A percentile compares a stretch with the other conserved stretches of the same genome.
Evolutionary conservation across 1,140 invertebrate genomes (phyloP).

Genomic region (Heliconius eleuchia): DNA sequence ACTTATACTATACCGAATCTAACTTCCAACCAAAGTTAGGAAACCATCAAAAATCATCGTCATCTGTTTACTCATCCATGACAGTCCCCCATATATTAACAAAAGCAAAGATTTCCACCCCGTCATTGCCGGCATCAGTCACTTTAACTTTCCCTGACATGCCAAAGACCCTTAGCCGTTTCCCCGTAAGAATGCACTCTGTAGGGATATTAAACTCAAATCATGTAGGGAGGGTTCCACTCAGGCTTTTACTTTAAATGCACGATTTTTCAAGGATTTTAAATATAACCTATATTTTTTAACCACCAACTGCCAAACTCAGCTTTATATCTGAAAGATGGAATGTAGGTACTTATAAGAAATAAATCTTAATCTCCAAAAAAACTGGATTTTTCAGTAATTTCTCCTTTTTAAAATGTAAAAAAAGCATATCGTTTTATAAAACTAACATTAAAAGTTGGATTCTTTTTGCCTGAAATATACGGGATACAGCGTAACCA

Average conservation of each 20-base stretch:
- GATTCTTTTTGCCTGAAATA: too few relatives aligned
- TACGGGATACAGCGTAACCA: too few relatives aligned
- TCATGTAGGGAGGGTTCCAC: constrained; percentile 55
- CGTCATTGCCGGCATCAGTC: constrained; percentile 50
- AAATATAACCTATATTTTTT: background rate
- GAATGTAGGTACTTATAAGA: background rate
- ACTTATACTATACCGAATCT: background rate
- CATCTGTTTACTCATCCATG: constrained; percentile 14
- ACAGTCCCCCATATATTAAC: constrained; percentile 35
- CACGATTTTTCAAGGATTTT: background rate
- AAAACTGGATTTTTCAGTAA: too few relatives aligned
- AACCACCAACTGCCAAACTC: background rate
- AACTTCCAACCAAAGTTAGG: background rate
- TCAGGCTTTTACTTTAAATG: background rate
- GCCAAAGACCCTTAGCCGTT: constrained; percentile 49
- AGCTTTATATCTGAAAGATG: background rate
- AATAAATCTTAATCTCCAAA: too few relatives aligned
- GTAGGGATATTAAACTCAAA: constrained; percentile 77
- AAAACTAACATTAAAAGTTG: too few relatives aligned
- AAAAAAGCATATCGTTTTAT: too few relatives aligned
- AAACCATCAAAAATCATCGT: constrained; percentile 25
- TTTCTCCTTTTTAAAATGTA: too few relatives aligned
- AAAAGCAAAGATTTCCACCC: constrained; percentile 49
- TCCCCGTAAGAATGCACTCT: constrained; percentile 68
- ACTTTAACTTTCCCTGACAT: constrained; percentile 43